Conservation (phyloP, 1,140 invertebrate genomes). For the Bombyx mori region ASM3026992v2 NC_085133.1:2719501-2720000, state of each 20-base stretch:
- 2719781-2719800: not conserved
- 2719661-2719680: conserved; percentile 57
- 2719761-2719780: conserved; percentile 3
- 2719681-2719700: conserved; percentile 62
- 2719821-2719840: too few species aligned
- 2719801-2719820: too few species aligned
- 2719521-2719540: conserved; percentile 40
- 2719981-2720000: too few species aligned
- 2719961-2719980: too few species aligned
- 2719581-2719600: conserved; percentile 16
- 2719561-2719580: conserved; percentile 32
- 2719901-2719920: too few species aligned
- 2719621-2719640: conserved; percentile 37
- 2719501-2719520: conserved; percentile 55
- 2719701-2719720: conserved; percentile 40
- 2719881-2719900: too few species aligned
- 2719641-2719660: conserved; percentile 58
- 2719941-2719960: too few species aligned
- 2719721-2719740: conserved; percentile 40
- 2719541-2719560: conserved; percentile 61
- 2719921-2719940: too few species aligned
- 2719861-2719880: too few species aligned
- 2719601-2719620: conserved; percentile 43
- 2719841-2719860: too few species aligned
- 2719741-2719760: conserved; percentile 50